These are phyloP conservation scores for Silurus meridionalis DNA, from an alignment of 2,113 vertebrate genomes.

Conservation along the genomic window DNA sequence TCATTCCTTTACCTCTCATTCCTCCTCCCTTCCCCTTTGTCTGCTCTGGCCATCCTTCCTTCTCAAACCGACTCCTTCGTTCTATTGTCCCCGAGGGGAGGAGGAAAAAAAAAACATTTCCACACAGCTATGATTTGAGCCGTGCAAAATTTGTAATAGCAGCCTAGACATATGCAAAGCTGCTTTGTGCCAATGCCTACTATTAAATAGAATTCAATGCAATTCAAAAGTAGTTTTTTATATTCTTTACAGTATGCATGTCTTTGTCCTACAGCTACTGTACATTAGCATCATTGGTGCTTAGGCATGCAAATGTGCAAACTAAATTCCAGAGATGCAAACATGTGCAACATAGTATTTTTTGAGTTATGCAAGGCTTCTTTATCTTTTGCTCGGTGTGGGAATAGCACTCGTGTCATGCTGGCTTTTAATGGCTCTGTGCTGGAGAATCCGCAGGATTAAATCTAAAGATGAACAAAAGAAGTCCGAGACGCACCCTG, in stretches of 20 bases:
- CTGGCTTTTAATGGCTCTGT: slow-evolving; percentile 52
- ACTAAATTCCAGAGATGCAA: background rate
- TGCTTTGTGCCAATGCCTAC: background rate
- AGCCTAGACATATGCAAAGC: background rate
- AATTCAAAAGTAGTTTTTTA: background rate
- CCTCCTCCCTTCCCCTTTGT: slow-evolving; percentile 10
- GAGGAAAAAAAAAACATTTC: background rate
- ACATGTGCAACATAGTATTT: background rate
- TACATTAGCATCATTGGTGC: background rate
- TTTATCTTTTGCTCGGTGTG: slow-evolving; percentile 11
- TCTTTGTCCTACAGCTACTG: background rate
- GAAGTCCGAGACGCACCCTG: slow-evolving; percentile 1
- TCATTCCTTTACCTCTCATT: slow-evolving; percentile 27
- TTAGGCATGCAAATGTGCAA: slow-evolving; percentile 1
- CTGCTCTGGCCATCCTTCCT: slow-evolving; percentile 32
- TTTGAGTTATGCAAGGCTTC: background rate
- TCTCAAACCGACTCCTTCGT: background rate
- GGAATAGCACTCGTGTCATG: slow-evolving; percentile 18
- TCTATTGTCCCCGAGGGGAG: background rate
- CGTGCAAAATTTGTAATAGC: background rate
- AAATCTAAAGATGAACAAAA: slow-evolving; percentile 44
- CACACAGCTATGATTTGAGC: background rate
- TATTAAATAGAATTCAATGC: background rate
- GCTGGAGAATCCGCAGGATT: slow-evolving; percentile 46
- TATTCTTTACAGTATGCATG: background rate